Evolutionary conservation across 1,140 invertebrate genomes (phyloP).

Genomic region (Sesamia nonagrioides): DNA sequence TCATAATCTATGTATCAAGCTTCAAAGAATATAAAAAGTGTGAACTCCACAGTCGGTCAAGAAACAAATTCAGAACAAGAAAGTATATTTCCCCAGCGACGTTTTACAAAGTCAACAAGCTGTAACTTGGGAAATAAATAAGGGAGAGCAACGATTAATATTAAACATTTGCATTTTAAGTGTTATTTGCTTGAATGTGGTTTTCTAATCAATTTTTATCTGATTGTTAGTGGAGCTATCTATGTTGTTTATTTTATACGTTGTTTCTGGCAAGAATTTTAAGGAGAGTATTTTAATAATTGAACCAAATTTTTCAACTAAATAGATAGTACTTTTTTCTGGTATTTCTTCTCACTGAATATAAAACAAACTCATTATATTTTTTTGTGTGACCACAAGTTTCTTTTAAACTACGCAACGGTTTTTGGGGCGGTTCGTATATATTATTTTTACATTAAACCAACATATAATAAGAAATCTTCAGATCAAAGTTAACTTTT

Average conservation of each 20-base stretch:
- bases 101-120: slow-evolving; percentile 82
- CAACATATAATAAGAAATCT: too few relatives aligned
- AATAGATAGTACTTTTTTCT: too few relatives aligned
- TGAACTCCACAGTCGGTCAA: slow-evolving; percentile 71
- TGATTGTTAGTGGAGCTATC: background rate
- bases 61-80: slow-evolving; percentile 76
- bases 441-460: too few relatives aligned
- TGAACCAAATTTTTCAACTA: too few relatives aligned
- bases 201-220: slow-evolving; percentile 27
- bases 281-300: too few relatives aligned
- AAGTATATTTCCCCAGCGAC: slow-evolving; percentile 79
- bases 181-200: slow-evolving; percentile 33
- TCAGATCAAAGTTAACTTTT: too few relatives aligned
- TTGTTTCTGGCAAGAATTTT: background rate
- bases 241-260: slow-evolving; percentile 1
- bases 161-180: slow-evolving; percentile 65
- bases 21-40: slow-evolving; percentile 67
- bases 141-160: slow-evolving; percentile 75
- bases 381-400: too few relatives aligned
- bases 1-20: slow-evolving; percentile 52
- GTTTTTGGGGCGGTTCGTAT: too few relatives aligned
- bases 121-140: slow-evolving; percentile 80
- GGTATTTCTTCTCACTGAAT: too few relatives aligned
- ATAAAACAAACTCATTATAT: too few relatives aligned
- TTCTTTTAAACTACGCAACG: too few relatives aligned